Base-by-base conservation (phyloP, 2,888 invertebrate genomes). In the Sphaerophoria taeniata region DNA sequence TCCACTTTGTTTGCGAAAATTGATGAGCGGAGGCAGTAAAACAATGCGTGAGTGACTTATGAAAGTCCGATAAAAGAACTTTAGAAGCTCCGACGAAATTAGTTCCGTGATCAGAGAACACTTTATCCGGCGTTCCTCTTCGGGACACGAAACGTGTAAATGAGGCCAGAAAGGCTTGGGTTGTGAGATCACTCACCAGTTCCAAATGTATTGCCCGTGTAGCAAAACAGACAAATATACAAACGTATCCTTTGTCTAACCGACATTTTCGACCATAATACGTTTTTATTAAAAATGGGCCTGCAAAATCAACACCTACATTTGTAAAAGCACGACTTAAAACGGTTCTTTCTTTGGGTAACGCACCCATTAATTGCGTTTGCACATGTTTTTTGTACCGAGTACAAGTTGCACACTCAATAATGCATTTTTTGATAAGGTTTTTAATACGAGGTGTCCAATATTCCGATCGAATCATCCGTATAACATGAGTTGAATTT, bases 301-400 rank as follows among this genome's bases (percentile, higher is more conserved):
- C 55, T n/a, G 55, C 34, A 53, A 53, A 33, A 53, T 53, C 53
- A 3, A 53, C 53, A 12, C 53, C 53, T 5, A 9, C 11, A 55
- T 55, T 55, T 31, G 14, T 33, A 33, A 33, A 55, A n/a, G 55
- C 6, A 55, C 33, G 55, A 34, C n/a, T 5, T 5, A 51, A 51
- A 6, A 53, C 31, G 11, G 53, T 53, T 55, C 55, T 34, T 34
- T 56, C 56, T n/a, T 34, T n/a, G 6, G 56, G 56, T 56, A 36
- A 56, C 56, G 56, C 56, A 36, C 56, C 56, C 56, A 56, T 56
- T 12, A 53, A 53, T 53, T 53, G 53, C 12, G 53, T 53, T 53
- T 53, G 53, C 11, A 31, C 31, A 12, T 53, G 53, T 33, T 53
- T 53, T 53, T 53, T 53, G 53, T 53, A 53, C 12, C 53, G 53